Conservation (phyloP, 2,888 invertebrate genomes). For the Euplexia lucipara region DNA sequence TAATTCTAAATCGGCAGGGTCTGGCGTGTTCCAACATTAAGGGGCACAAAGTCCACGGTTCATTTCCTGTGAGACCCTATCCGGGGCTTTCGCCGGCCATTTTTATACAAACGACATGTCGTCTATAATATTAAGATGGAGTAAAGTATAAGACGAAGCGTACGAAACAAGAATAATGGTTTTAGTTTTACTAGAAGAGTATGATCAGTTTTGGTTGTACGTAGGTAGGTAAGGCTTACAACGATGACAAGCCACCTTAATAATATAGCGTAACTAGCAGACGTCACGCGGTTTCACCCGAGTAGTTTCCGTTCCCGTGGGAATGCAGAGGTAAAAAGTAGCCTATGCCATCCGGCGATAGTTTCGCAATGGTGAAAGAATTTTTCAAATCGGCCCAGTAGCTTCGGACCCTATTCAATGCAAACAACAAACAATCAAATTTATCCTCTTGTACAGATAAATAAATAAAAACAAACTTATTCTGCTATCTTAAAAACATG, state of each 20-base stretch:
- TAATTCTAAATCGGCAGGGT: conserved; percentile 53
- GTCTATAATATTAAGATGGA: conserved; percentile 65
- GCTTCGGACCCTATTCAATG: too few species aligned
- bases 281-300: too few species aligned
- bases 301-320: too few species aligned
- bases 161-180: background rate
- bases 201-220: background rate
- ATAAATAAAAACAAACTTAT: background rate
- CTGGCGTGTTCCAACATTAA: conserved; percentile 59
- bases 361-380: too few species aligned
- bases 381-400: too few species aligned
- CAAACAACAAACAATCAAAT: too few species aligned
- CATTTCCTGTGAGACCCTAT: conserved; percentile 75
- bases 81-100: conserved; percentile 66
- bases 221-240: background rate
- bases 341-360: too few species aligned
- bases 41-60: conserved; percentile 70
- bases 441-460: too few species aligned
- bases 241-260: background rate
- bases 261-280: too few species aligned
- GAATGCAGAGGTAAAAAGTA: too few species aligned
- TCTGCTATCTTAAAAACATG: background rate
- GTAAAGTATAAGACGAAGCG: conserved; percentile 55
- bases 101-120: conserved; percentile 73
- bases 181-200: background rate